Conservation (phyloP, 53 echinoderm and acorn worm genomes). For the Stichopus horrens region DNA sequence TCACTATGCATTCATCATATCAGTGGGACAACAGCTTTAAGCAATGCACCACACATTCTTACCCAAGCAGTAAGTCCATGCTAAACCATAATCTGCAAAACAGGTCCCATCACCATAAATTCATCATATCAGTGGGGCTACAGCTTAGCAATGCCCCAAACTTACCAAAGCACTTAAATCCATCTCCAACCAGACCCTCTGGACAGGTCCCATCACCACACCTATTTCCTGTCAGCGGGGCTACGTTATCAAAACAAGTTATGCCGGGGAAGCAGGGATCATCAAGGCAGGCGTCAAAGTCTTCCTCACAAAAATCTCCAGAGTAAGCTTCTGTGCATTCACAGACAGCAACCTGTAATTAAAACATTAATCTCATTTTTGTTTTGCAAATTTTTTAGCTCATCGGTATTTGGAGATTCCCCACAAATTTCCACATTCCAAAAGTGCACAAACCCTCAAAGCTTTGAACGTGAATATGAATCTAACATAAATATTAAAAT, state of each 20-base stretch:
- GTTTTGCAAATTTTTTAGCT: too few species aligned
- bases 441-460: too few species aligned
- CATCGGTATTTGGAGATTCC: too few species aligned
- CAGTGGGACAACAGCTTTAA: background rate
- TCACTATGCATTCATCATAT: constrained; percentile 63
- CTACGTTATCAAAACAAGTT: constrained; percentile 67
- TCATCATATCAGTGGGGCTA: background rate
- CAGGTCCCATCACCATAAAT: background rate
- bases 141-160: background rate
- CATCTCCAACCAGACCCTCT: constrained; percentile 70
- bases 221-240: constrained; percentile 59
- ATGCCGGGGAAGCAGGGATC: constrained; percentile 78
- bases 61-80: background rate
- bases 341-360: constrained; percentile 71
- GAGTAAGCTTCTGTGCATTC: constrained; percentile 60
- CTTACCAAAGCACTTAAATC: constrained; percentile 84
- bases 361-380: background rate
- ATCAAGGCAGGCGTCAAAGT: constrained; percentile 74
- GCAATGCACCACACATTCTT: background rate
- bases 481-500: too few species aligned
- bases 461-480: too few species aligned
- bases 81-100: background rate
- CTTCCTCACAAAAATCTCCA: constrained; percentile 75
- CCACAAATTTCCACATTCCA: too few species aligned
- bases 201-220: constrained; percentile 78